Evolutionary conservation across 2,113 vertebrate genomes (phyloP).

Genomic region (Hippopotamus amphibius): DNA sequence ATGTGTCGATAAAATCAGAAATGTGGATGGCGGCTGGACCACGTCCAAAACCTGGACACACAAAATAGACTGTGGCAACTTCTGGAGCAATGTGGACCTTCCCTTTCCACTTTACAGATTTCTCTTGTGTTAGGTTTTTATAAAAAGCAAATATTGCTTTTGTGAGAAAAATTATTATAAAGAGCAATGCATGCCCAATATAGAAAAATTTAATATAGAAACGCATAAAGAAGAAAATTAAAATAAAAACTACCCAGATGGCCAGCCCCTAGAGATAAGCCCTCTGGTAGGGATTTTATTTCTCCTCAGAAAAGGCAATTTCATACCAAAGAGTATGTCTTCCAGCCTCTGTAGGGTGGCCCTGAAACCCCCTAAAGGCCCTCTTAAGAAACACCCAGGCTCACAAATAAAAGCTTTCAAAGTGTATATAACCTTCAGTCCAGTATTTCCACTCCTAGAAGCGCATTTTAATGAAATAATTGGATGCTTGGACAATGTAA

Average conservation of each 20-base stretch:
- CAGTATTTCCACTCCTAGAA: not conserved
- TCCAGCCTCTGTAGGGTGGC: not conserved
- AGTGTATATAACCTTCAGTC: not conserved
- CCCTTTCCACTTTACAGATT: not conserved
- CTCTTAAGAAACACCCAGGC: not conserved
- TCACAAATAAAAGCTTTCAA: not conserved
- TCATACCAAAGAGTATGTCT: not conserved
- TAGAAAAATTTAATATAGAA: slow-evolving; percentile 57
- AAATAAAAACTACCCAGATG: slow-evolving; percentile 60
- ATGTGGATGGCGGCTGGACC: no score
- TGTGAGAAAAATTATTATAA: slow-evolving; percentile 66
- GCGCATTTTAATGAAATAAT: not conserved
- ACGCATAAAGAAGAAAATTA: slow-evolving; percentile 56
- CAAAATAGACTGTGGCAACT: not conserved
- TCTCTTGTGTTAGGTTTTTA: slow-evolving; percentile 19
- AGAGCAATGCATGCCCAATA: slow-evolving; percentile 30
- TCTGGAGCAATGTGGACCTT: not conserved
- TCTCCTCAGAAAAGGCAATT: slow-evolving; percentile 14
- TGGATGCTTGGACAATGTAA: not conserved
- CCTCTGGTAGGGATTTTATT: not conserved
- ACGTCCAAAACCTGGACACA: not conserved
- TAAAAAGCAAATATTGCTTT: slow-evolving; percentile 42
- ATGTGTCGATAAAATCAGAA: not conserved
- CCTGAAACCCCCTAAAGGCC: not conserved
- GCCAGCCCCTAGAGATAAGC: not conserved